Evolutionary conservation across 35 echinoderm and acorn worm genomes (phyloP).

Genomic region (Ophiothrix spiculata): DNA sequence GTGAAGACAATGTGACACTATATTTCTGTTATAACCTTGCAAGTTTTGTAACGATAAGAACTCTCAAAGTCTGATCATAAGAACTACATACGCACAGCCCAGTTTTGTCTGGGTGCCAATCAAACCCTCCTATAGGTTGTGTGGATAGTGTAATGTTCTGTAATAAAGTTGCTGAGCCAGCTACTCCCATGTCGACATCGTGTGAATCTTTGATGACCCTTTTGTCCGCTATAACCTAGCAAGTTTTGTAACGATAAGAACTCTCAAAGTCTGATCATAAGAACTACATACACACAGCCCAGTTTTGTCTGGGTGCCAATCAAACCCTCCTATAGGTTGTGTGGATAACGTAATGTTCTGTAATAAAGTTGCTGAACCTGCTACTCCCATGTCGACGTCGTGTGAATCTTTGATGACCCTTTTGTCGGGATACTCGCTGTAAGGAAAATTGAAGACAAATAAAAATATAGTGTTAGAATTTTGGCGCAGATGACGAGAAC

Average conservation of each 20-base stretch:
- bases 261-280: conserved; percentile 84
- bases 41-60: conserved; percentile 92
- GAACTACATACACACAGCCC: conserved; percentile 81
- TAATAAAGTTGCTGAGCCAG: conserved; percentile 66
- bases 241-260: conserved; percentile 92
- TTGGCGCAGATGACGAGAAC: too few relatives aligned
- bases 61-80: conserved; percentile 84
- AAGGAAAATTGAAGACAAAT: not conserved
- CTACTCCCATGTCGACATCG: conserved; percentile 80
- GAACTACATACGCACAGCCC: conserved; percentile 81
- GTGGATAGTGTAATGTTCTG: conserved; percentile 67
- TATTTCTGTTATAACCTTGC: conserved; percentile 42
- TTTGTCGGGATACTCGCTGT: conserved; percentile 80
- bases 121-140: conserved; percentile 89
- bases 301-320: conserved; percentile 94
- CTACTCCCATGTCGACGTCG: conserved; percentile 79
- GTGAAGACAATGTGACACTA: too few relatives aligned
- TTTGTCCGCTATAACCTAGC: conserved; percentile 42
- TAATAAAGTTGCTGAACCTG: conserved; percentile 66
- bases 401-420: conserved; percentile 65
- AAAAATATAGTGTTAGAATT: too few relatives aligned
- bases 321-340: conserved; percentile 89
- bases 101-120: conserved; percentile 94
- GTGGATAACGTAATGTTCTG: conserved; percentile 67
- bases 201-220: conserved; percentile 65